A percentile compares a stretch with the other conserved stretches of the same genome.
These are phyloP conservation scores for Pelodiscus sinensis DNA, from an alignment of 2,113 vertebrate genomes.

Conservation along the genomic window DNA sequence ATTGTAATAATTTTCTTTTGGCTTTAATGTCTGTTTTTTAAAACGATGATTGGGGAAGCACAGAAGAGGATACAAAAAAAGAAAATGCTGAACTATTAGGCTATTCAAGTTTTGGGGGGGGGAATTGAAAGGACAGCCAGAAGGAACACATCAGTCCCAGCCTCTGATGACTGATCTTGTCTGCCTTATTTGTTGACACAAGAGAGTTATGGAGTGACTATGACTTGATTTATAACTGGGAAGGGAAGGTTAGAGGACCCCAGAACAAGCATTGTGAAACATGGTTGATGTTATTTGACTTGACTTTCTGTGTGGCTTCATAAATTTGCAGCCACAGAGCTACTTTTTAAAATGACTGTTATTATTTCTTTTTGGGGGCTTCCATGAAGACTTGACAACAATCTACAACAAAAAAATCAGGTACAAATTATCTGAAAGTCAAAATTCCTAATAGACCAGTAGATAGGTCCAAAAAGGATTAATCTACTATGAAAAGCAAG, in stretches of 20 bases:
- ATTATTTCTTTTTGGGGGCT: background rate
- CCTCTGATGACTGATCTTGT: background rate
- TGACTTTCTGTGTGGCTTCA: background rate
- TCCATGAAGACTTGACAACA: background rate
- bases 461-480: conserved; percentile 40
- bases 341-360: background rate
- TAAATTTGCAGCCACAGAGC: background rate
- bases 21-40: background rate
- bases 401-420: background rate
- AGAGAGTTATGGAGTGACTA: background rate
- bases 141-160: background rate
- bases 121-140: background rate
- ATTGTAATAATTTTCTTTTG: background rate
- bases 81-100: background rate
- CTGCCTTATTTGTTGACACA: background rate
- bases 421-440: conserved; percentile 16
- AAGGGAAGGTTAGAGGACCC: background rate
- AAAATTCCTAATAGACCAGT: background rate
- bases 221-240: background rate
- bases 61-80: background rate
- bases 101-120: background rate
- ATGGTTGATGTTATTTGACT: background rate
- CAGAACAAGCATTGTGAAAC: background rate
- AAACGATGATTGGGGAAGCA: background rate
- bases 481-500: conserved; percentile 47